These are phyloP conservation scores for Microcebus ravelobensis DNA, from an alignment of 2,113 vertebrate genomes.

Conservation along the genomic window DNA sequence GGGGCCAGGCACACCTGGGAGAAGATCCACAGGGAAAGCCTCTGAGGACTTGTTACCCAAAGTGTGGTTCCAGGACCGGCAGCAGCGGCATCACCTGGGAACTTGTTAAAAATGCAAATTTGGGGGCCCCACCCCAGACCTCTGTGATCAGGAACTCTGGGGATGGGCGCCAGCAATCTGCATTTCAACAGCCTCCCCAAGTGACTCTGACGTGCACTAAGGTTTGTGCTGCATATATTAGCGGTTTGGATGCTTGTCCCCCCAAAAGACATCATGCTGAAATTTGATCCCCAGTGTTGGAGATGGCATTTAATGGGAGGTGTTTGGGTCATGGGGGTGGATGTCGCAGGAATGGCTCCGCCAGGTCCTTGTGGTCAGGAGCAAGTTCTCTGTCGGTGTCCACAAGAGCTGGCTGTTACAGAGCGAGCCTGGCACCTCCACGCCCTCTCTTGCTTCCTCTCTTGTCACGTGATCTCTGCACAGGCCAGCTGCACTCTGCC, in stretches of 20 bases:
- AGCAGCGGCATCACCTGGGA: background rate
- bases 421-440: background rate
- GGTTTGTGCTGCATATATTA: background rate
- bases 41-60: background rate
- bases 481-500: background rate
- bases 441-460: background rate
- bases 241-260: background rate
- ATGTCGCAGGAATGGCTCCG: background rate
- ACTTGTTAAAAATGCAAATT: background rate
- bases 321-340: no score
- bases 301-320: no score
- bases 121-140: background rate
- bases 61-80: background rate
- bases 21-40: background rate
- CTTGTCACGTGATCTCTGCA: background rate
- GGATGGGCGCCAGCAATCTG: background rate
- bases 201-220: rapidly evolving
- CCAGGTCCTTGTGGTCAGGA: background rate
- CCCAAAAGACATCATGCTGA: background rate
- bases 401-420: background rate
- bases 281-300: background rate
- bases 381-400: background rate
- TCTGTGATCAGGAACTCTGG: background rate
- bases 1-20: background rate
- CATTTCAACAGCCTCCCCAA: background rate